Conservation (phyloP, 2,888 invertebrate genomes). For the Orthonychiurus folsomi region DNA sequence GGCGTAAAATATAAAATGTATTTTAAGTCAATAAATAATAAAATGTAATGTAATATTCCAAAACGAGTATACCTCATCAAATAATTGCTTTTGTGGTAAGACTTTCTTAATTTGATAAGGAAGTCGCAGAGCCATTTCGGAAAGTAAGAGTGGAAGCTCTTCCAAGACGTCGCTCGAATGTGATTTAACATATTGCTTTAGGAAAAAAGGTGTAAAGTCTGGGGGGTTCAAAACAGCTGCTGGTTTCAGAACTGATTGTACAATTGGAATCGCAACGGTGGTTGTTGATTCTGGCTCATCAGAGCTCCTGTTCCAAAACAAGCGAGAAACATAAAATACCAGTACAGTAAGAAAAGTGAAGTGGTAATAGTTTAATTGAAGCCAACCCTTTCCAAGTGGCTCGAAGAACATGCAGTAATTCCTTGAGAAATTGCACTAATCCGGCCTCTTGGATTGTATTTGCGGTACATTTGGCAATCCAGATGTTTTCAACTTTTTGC, state of each 20-base stretch:
- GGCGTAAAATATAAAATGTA: neutral
- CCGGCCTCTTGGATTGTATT: constrained; percentile 34
- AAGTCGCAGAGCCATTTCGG: constrained; percentile 85
- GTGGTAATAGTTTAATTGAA: neutral
- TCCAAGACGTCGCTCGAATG: constrained; percentile 88
- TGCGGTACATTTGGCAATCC: constrained; percentile 38
- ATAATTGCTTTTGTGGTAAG: constrained; percentile 36
- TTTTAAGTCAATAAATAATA: neutral
- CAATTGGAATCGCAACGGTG: constrained; percentile 20
- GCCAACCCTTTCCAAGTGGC: constrained; percentile 38
- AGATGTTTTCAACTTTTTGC: constrained; percentile 35
- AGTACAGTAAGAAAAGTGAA: neutral
- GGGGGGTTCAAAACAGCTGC: constrained; percentile 48
- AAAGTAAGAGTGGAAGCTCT: constrained; percentile 84
- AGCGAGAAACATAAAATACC: no score
- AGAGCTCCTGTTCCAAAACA: no score
- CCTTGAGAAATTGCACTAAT: constrained; percentile 36
- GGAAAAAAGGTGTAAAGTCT: constrained; percentile 92
- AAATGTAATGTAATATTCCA: constrained; percentile 7
- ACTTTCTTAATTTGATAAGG: constrained; percentile 88
- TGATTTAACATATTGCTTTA: constrained; percentile 81
- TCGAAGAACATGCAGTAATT: constrained; percentile 33
- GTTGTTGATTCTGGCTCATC: constrained; percentile 7
- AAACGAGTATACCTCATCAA: constrained; percentile 29
- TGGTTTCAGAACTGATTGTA: constrained; percentile 29